Percentiles rank a stretch among this genome's conserved stretches.
These are phyloP conservation scores for Boulengeromyrus knoepffleri DNA, from an alignment of 2,113 vertebrate genomes.

Conservation along the genomic window DNA sequence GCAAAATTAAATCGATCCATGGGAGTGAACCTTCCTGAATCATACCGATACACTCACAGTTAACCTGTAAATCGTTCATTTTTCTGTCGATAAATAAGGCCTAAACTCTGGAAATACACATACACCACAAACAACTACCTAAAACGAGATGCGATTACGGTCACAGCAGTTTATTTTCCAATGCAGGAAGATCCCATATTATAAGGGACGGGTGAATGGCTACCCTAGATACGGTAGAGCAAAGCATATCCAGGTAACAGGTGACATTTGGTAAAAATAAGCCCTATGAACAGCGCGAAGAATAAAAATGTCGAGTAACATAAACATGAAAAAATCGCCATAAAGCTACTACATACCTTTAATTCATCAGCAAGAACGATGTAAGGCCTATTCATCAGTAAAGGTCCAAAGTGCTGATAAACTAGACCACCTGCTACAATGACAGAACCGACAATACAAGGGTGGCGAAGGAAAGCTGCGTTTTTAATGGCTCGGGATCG, in stretches of 20 bases:
- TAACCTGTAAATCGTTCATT: neutral
- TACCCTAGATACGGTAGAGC: neutral
- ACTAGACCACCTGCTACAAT: slow-evolving; percentile 20
- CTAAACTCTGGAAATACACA: neutral
- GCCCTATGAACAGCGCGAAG: neutral
- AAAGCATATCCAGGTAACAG: neutral
- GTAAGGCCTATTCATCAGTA: slow-evolving; percentile 7
- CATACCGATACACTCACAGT: neutral
- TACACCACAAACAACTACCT: neutral
- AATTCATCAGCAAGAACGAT: slow-evolving; percentile 28
- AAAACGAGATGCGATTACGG: neutral
- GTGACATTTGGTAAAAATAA: neutral
- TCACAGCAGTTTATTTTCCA: neutral
- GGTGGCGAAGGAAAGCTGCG: neutral
- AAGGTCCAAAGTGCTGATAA: neutral
- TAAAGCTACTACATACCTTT: slow-evolving; percentile 17
- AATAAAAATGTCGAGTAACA: neutral
- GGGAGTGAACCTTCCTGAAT: neutral
- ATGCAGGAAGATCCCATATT: neutral
- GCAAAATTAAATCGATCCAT: neutral
- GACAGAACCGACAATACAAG: slow-evolving; percentile 10
- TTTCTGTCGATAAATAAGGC: neutral
- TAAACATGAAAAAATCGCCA: neutral
- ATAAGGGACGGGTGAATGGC: neutral
- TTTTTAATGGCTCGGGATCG: slow-evolving; percentile 8